Percentiles rank a stretch among this genome's conserved stretches.
Evolutionary conservation across 2,113 vertebrate genomes (phyloP).

Genomic region (Clarias magur): DNA sequence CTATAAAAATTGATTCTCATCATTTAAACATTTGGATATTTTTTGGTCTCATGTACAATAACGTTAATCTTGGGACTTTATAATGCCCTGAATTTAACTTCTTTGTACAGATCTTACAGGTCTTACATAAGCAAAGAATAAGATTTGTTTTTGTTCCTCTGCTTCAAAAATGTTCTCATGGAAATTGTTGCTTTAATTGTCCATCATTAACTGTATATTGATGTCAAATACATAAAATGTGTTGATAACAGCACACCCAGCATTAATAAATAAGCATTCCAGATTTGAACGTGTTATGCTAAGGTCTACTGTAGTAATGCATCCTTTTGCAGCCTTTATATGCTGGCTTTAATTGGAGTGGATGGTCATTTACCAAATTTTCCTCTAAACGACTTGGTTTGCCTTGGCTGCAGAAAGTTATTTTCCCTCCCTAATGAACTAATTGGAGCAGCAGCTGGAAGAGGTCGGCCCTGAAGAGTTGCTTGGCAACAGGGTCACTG

Average conservation of each 20-base stretch:
- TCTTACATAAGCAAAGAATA: background rate
- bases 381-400: slow-evolving; percentile 39
- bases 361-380: slow-evolving; percentile 41
- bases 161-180: slow-evolving; percentile 55
- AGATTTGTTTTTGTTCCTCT: slow-evolving; percentile 24
- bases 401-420: slow-evolving; percentile 53
- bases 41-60: background rate
- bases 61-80: background rate
- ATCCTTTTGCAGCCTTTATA: slow-evolving; percentile 23
- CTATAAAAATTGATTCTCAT: no score
- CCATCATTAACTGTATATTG: slow-evolving; percentile 59
- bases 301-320: background rate
- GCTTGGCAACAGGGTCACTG: slow-evolving; percentile 67
- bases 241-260: background rate
- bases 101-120: background rate
- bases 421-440: slow-evolving; percentile 61
- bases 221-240: slow-evolving; percentile 57
- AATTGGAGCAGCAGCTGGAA: slow-evolving; percentile 69
- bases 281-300: background rate
- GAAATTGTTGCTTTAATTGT: slow-evolving; percentile 61
- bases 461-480: slow-evolving; percentile 63
- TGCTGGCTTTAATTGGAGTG: slow-evolving; percentile 27
- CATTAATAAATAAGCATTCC: background rate
- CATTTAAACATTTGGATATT: background rate
- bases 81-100: background rate